These are phyloP conservation scores for Terrapene triunguis DNA, from an alignment of 2,113 vertebrate species.

Conservation along the genomic window DNA sequence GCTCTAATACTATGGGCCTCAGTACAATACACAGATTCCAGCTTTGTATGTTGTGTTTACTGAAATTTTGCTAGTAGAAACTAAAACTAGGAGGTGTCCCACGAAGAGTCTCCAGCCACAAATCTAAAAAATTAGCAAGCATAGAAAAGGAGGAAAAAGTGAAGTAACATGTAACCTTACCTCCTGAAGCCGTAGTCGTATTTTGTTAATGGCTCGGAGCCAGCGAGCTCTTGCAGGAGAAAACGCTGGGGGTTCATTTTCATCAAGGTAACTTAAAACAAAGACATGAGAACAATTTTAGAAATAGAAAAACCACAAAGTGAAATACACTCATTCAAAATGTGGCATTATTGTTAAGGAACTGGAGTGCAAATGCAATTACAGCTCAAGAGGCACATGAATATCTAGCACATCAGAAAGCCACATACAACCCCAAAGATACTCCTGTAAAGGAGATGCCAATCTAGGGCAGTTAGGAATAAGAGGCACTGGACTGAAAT, in stretches of 20 bases:
- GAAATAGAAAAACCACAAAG: conserved; percentile 15
- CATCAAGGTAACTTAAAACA: conserved; percentile 73
- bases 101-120: not conserved
- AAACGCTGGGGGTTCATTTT: conserved; percentile 83
- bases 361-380: not conserved
- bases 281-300: conserved; percentile 48
- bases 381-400: not conserved
- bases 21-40: not conserved
- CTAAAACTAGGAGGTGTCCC: fast-evolving
- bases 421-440: not conserved
- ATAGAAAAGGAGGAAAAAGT: not conserved
- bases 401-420: not conserved
- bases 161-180: conserved; percentile 78
- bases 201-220: conserved; percentile 96
- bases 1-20: not conserved
- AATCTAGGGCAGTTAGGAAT: not conserved
- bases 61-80: not conserved
- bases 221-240: conserved; percentile 89
- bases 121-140: not conserved
- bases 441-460: not conserved
- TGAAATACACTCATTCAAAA: not conserved
- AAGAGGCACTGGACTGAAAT: not conserved
- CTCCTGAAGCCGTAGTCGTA: conserved; percentile 93
- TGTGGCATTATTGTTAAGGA: not conserved
- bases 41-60: not conserved